A percentile compares a stretch with the other conserved stretches of the same genome.
These are phyloP conservation scores for Grapholita molesta DNA, from an alignment of 1,140 invertebrate genomes.

Conservation along the genomic window DNA sequence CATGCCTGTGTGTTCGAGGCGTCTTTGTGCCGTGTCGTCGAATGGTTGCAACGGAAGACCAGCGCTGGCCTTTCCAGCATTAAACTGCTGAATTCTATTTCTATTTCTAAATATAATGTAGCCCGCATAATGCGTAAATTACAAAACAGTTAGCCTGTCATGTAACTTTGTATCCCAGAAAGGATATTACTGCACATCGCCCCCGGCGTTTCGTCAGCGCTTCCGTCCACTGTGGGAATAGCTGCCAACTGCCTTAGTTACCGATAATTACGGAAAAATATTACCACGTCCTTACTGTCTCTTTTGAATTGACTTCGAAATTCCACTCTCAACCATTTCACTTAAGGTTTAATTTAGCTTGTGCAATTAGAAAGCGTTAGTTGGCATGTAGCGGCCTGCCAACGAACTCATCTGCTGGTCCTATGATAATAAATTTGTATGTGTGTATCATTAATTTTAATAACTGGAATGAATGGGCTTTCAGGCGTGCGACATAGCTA, in stretches of 20 bases:
- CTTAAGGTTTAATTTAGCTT: neutral
- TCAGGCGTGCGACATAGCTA: neutral
- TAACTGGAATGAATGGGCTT: neutral
- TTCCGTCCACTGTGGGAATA: neutral
- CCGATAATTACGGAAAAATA: neutral
- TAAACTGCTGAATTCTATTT: too few species aligned
- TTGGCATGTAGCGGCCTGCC: neutral
- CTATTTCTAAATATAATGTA: too few species aligned
- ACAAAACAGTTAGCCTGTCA: neutral
- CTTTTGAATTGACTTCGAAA: neutral
- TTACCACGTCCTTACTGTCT: neutral
- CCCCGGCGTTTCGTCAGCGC: neutral
- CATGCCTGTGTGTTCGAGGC: too few species aligned
- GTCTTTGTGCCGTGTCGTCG: too few species aligned
- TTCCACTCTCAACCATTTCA: neutral
- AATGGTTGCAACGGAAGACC: too few species aligned
- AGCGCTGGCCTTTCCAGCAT: too few species aligned
- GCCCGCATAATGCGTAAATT: neutral
- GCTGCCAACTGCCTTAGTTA: neutral
- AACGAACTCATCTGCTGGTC: neutral
- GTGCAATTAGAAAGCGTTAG: neutral
- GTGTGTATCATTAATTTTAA: neutral
- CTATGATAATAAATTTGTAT: conserved; percentile 1
- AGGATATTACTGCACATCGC: neutral
- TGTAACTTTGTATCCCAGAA: neutral